phyloP scores from a whole-genome alignment of 2,888 invertebrate species.

The Lacanobia oleracea region DNA sequence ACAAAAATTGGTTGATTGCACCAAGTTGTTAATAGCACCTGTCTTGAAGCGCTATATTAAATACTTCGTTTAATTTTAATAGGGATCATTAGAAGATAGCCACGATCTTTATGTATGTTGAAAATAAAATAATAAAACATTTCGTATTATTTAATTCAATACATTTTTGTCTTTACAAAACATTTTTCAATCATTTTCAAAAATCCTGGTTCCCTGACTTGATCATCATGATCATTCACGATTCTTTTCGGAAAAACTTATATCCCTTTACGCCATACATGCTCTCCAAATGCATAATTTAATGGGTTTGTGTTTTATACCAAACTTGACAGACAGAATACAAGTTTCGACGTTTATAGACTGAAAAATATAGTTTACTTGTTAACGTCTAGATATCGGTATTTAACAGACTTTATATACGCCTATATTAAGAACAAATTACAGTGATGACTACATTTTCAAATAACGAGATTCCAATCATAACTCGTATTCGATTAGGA shows the following conservation, averaged over 20 bases:
- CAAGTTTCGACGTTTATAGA: background rate
- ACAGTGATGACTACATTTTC: too few relatives aligned
- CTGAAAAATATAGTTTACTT: background rate
- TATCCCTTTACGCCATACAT: too few relatives aligned
- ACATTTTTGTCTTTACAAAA: background rate
- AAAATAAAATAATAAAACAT: conserved; percentile 28
- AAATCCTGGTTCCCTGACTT: too few relatives aligned
- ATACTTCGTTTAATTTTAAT: conserved; percentile 35
- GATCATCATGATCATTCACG: too few relatives aligned
- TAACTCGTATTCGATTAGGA: too few relatives aligned
- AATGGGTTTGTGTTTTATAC: too few relatives aligned
- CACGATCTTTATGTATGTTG: conserved; percentile 1
- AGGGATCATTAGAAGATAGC: conserved; percentile 11
- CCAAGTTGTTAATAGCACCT: conserved; percentile 20
- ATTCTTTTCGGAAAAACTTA: too few relatives aligned
- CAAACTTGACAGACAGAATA: background rate
- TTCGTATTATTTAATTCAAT: background rate
- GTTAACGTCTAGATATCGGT: too few relatives aligned
- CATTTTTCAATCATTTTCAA: background rate
- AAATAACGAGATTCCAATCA: too few relatives aligned
- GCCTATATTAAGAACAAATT: too few relatives aligned
- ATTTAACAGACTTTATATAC: too few relatives aligned
- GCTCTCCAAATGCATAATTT: too few relatives aligned
- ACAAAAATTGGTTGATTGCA: conserved; percentile 32
- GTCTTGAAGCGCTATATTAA: conserved; percentile 13